phyloP scores from a whole-genome alignment of 2,113 vertebrate genomes.

The Lagopus leucura region DNA sequence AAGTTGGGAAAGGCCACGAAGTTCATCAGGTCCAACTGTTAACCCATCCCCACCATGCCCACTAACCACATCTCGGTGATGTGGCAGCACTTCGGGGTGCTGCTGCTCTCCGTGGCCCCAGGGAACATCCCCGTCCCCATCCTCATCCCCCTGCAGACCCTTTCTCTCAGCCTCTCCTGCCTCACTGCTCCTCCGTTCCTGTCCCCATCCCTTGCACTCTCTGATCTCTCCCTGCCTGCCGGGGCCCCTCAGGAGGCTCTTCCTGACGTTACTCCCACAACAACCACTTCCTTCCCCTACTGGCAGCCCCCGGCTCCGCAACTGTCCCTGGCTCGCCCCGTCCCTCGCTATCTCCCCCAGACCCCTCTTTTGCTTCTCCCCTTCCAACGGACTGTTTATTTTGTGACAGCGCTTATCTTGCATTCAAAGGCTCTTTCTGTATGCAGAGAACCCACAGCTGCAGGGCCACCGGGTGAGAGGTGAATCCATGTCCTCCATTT shows the following conservation, averaged over 20 bases:
- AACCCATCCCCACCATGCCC: too few relatives aligned
- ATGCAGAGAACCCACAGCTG: accelerated
- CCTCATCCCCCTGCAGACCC: accelerated
- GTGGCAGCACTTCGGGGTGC: neutral
- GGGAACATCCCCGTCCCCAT: accelerated
- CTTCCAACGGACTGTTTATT: neutral
- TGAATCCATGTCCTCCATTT: neutral
- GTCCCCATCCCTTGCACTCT: neutral
- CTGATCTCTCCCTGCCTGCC: neutral
- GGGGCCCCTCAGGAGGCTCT: conserved; percentile 38
- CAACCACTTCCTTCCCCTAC: conserved; percentile 67
- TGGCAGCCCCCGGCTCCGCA: neutral
- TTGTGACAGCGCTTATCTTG: neutral
- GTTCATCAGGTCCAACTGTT: too few relatives aligned
- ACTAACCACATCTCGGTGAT: neutral
- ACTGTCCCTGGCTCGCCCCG: neutral
- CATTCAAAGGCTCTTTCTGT: neutral
- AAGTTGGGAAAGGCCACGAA: too few relatives aligned
- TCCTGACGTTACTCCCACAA: conserved; percentile 72
- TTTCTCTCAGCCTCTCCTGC: neutral
- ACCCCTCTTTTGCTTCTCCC: neutral
- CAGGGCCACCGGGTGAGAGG: accelerated
- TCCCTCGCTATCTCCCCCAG: neutral
- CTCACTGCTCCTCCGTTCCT: accelerated
- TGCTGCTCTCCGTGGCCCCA: neutral